Evolutionary conservation across 2,888 invertebrate genomes (phyloP).

Genomic region (Peribatodes rhomboidaria): DNA sequence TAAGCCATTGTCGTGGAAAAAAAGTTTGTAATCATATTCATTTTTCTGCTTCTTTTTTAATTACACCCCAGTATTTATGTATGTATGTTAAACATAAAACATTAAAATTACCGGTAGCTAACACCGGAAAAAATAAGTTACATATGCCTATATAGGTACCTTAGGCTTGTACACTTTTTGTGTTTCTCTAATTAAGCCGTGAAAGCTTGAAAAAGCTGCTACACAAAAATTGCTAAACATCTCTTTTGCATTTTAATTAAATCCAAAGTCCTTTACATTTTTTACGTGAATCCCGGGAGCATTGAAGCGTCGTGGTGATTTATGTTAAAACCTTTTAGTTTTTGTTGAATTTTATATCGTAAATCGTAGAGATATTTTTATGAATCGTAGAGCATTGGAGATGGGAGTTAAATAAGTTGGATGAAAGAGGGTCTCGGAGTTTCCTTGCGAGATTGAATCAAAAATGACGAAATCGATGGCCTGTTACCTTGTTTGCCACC

Average conservation of each 20-base stretch:
- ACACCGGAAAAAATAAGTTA: not conserved
- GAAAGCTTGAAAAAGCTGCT: slow-evolving; percentile 16
- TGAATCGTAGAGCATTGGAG: too few relatives aligned
- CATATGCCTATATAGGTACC: too few relatives aligned
- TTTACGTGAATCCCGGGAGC: slow-evolving; percentile 4
- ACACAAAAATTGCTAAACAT: slow-evolving; percentile 20
- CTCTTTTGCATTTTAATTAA: slow-evolving; percentile 31
- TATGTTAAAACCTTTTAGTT: slow-evolving; percentile 5
- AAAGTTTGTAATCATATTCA: not conserved
- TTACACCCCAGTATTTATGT: not conserved
- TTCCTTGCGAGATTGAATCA: too few relatives aligned
- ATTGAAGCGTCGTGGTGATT: slow-evolving; percentile 8
- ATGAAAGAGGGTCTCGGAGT: too few relatives aligned
- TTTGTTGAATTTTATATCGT: not conserved
- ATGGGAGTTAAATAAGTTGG: too few relatives aligned
- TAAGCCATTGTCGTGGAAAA: too few relatives aligned
- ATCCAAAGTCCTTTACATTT: slow-evolving; percentile 8
- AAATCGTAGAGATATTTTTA: not conserved
- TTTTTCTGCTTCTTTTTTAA: not conserved
- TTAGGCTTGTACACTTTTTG: not conserved
- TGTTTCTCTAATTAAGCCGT: slow-evolving; percentile 27
- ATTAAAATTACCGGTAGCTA: not conserved
- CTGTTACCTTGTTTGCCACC: too few relatives aligned
- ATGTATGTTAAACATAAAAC: not conserved
- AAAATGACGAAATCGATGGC: too few relatives aligned